A percentile compares a stretch with the other conserved stretches of the same genome.
These are phyloP conservation scores for Dipodomys ordii DNA, from an alignment of 2,113 vertebrate species.

Conservation along the genomic window DNA sequence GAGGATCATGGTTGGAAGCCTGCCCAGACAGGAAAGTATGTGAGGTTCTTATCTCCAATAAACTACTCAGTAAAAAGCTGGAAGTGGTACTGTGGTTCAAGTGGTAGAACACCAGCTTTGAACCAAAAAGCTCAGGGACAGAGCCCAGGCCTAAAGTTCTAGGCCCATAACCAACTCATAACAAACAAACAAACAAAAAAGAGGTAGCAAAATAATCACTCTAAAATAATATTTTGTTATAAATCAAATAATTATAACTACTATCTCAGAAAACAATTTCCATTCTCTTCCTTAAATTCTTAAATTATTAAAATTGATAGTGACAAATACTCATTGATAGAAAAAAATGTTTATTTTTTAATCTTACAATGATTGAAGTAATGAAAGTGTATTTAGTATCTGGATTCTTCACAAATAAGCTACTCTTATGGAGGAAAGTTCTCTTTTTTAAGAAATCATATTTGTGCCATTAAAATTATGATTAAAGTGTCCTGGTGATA, in stretches of 20 bases:
- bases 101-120: too few species aligned
- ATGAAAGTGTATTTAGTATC: neutral
- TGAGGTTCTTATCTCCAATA: too few species aligned
- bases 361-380: slow-evolving; percentile 18
- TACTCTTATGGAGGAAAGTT: neutral
- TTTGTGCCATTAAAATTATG: slow-evolving; percentile 45
- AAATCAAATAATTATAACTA: neutral
- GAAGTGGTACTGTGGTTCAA: too few species aligned
- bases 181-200: too few species aligned
- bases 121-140: too few species aligned
- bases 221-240: neutral
- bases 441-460: neutral
- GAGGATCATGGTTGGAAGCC: too few species aligned
- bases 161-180: too few species aligned
- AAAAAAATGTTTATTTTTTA: too few species aligned
- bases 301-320: slow-evolving; percentile 51
- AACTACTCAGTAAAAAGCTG: too few species aligned
- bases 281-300: neutral
- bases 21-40: too few species aligned
- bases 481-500: slow-evolving; percentile 3
- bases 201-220: too few species aligned
- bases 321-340: neutral
- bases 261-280: neutral
- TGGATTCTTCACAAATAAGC: slow-evolving; percentile 3
- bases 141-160: too few species aligned